Conservation (phyloP, 1,140 invertebrate species). For the Heliothis subflexa region DNA sequence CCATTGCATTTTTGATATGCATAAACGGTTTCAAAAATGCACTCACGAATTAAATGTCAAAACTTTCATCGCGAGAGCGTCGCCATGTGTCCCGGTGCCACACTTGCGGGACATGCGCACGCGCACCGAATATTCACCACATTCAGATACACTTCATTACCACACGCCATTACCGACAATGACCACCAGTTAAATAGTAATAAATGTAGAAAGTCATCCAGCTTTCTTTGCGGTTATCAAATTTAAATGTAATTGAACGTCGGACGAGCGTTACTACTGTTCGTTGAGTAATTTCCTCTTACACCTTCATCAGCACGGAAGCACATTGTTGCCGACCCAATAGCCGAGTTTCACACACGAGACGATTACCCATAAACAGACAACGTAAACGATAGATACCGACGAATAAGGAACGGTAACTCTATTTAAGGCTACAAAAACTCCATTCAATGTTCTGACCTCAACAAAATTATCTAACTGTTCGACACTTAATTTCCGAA, state of each 20-base stretch:
- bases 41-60: slow-evolving; percentile 29
- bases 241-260: slow-evolving; percentile 41
- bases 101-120: slow-evolving; percentile 48
- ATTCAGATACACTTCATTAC: slow-evolving; percentile 44
- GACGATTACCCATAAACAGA: slow-evolving; percentile 60
- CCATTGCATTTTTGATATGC: not conserved
- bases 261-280: not conserved
- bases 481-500: slow-evolving; percentile 65
- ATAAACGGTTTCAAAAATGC: not conserved
- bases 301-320: slow-evolving; percentile 32
- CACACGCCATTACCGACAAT: slow-evolving; percentile 50
- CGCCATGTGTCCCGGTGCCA: slow-evolving; percentile 47
- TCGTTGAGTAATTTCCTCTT: slow-evolving; percentile 44
- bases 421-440: slow-evolving; percentile 60
- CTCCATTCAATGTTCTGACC: slow-evolving; percentile 56
- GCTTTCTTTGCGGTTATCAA: slow-evolving; percentile 36
- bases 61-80: slow-evolving; percentile 33
- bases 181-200: slow-evolving; percentile 40
- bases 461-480: slow-evolving; percentile 70
- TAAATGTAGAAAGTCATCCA: slow-evolving; percentile 33
- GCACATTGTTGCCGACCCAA: slow-evolving; percentile 48
- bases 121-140: slow-evolving; percentile 49
- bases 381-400: slow-evolving; percentile 42
- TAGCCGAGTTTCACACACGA: slow-evolving; percentile 57
- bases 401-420: slow-evolving; percentile 60